Conservation (phyloP, 2,797 vertebrate genomes). For the Tenualosa thibaudeaui region DNA sequence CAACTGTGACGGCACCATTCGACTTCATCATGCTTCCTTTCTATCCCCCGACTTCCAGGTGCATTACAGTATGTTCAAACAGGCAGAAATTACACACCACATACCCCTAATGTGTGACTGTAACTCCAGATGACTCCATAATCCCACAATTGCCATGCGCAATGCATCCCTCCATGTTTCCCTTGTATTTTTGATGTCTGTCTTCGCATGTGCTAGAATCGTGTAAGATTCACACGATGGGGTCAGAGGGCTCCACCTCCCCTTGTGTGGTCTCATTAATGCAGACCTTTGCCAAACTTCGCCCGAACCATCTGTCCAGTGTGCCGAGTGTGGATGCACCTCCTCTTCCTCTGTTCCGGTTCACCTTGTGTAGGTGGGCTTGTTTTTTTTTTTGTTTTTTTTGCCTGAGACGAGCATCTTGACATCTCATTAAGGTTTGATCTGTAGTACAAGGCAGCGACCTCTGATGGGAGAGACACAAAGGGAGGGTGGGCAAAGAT, state of each 20-base stretch:
- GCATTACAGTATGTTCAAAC: background rate
- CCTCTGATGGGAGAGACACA: background rate
- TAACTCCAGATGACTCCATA: background rate
- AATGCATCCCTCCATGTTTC: background rate
- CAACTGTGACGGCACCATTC: too few species aligned
- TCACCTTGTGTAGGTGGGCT: background rate
- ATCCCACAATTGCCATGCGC: background rate
- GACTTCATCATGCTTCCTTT: too few species aligned
- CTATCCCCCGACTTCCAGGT: too few species aligned
- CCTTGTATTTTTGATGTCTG: background rate
- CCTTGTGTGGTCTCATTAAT: conserved; percentile 15
- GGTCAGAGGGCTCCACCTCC: conserved; percentile 29
- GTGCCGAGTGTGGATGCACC: background rate
- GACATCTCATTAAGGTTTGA: conserved; percentile 23
- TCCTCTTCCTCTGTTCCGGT: background rate
- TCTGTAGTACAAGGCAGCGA: background rate
- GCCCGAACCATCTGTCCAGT: conserved; percentile 12
- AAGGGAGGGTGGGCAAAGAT: background rate
- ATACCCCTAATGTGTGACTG: background rate
- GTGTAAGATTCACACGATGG: background rate
- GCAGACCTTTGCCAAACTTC: background rate
- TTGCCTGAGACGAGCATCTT: background rate
- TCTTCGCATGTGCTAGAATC: background rate
- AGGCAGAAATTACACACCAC: background rate
- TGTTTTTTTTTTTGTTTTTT: background rate